Conservation (phyloP, 2,888 invertebrate genomes). For the Erebia epiphron region DNA sequence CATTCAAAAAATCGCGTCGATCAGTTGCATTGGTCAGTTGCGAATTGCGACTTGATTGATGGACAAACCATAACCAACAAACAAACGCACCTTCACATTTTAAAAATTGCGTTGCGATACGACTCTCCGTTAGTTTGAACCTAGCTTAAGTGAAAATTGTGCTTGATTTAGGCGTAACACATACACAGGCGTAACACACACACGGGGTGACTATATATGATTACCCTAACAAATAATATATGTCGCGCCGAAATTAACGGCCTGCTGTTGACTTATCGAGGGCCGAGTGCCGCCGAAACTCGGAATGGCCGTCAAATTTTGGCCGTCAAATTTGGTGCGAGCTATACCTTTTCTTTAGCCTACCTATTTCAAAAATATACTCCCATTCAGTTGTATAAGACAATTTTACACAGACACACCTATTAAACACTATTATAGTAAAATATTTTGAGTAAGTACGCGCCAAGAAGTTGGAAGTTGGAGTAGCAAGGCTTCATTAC, state of each 20-base stretch:
- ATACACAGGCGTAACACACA: slow-evolving; percentile 27
- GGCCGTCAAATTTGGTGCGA: slow-evolving; percentile 13
- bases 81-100: too few relatives aligned
- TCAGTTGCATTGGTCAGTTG: too few relatives aligned
- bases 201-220: slow-evolving; percentile 36
- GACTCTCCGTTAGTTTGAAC: not conserved
- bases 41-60: too few relatives aligned
- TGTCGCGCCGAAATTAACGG: slow-evolving; percentile 13
- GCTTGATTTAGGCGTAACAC: slow-evolving; percentile 34
- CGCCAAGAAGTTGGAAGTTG: not conserved
- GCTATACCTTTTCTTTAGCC: slow-evolving; percentile 47
- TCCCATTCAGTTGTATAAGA: slow-evolving; percentile 49
- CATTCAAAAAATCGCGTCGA: too few relatives aligned
- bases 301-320: slow-evolving; percentile 2
- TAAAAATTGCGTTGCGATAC: not conserved
- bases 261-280: not conserved
- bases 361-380: slow-evolving; percentile 70
- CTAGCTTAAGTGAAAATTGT: slow-evolving; percentile 26
- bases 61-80: too few relatives aligned
- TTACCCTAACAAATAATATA: slow-evolving; percentile 59
- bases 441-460: slow-evolving; percentile 43
- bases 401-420: slow-evolving; percentile 54
- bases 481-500: too few relatives aligned
- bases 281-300: not conserved
- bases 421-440: slow-evolving; percentile 47